Conservation (phyloP, 2,888 invertebrate genomes). For the Thalpophila matura region DNA sequence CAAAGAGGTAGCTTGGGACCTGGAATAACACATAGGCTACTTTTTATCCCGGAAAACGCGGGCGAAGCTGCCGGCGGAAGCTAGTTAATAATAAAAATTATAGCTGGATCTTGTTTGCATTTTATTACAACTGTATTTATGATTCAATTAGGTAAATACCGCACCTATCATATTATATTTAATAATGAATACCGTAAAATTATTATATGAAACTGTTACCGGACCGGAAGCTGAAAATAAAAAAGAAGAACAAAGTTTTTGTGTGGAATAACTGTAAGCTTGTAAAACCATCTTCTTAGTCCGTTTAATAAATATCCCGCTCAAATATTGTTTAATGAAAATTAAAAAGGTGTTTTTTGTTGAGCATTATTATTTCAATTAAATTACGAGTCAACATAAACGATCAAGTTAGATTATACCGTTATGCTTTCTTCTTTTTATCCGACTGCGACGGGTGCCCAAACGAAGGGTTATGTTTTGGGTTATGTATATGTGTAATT, state of each 20-base stretch:
- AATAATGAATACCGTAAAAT: slow-evolving; percentile 11
- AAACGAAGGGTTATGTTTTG: too few relatives aligned
- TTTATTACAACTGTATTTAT: slow-evolving; percentile 7
- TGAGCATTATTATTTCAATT: neutral
- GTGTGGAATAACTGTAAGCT: slow-evolving; percentile 30
- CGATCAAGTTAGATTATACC: too few relatives aligned
- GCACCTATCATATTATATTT: neutral
- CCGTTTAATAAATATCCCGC: slow-evolving; percentile 5
- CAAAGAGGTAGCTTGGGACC: too few relatives aligned
- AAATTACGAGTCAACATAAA: too few relatives aligned
- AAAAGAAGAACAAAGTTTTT: slow-evolving; percentile 37
- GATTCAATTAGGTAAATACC: neutral
- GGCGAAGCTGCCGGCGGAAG: too few relatives aligned
- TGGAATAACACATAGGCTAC: too few relatives aligned
- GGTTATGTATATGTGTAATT: too few relatives aligned
- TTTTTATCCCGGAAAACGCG: too few relatives aligned
- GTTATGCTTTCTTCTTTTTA: too few relatives aligned
- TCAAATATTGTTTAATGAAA: slow-evolving; percentile 20
- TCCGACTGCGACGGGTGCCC: too few relatives aligned
- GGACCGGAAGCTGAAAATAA: slow-evolving; percentile 32
- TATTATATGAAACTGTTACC: neutral
- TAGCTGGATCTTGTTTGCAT: too few relatives aligned
- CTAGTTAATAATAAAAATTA: too few relatives aligned
- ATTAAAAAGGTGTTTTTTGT: neutral
- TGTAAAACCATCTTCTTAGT: slow-evolving; percentile 7